Base-by-base conservation (phyloP, 2,888 invertebrate species). In the Xestia c-nigrum region DNA sequence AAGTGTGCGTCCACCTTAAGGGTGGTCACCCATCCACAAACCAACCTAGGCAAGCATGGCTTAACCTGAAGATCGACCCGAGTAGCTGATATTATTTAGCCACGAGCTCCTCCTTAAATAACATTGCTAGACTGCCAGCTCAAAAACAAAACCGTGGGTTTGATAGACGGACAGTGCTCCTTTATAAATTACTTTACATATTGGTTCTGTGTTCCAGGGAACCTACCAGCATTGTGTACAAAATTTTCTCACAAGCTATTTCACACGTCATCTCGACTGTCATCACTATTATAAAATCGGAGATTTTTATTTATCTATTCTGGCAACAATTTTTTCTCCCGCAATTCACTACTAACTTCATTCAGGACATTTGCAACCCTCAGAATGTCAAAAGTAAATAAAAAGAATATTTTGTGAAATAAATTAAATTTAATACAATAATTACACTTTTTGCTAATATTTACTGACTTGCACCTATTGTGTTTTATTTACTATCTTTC, bases 361-460 rank as follows among this genome's bases (percentile, higher is more conserved):
- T 75, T 88, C 80, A 64, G 80, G 83, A 90, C 85, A 87, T 90
- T 90, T 91, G 91, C 93, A 94, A 93, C 90, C 91, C 91, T 91
- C 88, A 90, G 92, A 94, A 94, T 95, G 96, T 96, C 96, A 96
- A 94, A 95, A 95, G 94, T 94, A 95, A 95, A 95, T 94, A 94
- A 91, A 92, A 94, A 93, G 80, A 84, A 77, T 86, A 94, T 92
- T 92, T 87, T 86, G 78, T 85, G 81, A 83, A 85, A 71, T 85
- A 85, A 85, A 85, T 87, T 79, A 78, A 73, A 80, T 87, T 85
- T 86, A 87, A 69, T 83, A 86, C 74, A 80, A 70, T 85, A 82
- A 82, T 87, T 80, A 86, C 85, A 85, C 85, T 87, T 93, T 92
- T 93, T 91, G 88, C 89, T 91, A 91, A 86, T 90, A 91, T 91